phyloP scores from a whole-genome alignment of 2,113 vertebrate species.

The Apodemus speciosus region DNA sequence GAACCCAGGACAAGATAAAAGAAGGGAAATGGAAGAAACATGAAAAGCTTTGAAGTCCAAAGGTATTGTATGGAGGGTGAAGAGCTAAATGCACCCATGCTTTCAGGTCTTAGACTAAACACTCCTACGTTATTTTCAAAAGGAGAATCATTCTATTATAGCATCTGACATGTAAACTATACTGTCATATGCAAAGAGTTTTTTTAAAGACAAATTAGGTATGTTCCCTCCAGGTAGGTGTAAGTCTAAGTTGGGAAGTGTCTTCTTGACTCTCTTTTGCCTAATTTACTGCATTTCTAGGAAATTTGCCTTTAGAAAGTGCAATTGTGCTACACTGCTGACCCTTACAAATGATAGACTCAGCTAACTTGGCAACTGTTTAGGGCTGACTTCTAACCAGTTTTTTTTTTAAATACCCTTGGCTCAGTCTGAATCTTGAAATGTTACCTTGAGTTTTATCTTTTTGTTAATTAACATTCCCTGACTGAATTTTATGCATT shows the following conservation, averaged over 20 bases:
- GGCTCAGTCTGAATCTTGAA: slow-evolving; percentile 10
- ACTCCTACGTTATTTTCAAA: slow-evolving; percentile 33
- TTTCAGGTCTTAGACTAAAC: not conserved
- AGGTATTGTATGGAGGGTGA: not conserved
- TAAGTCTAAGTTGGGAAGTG: slow-evolving; percentile 6
- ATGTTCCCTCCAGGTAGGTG: not conserved
- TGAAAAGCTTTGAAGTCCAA: slow-evolving; percentile 6
- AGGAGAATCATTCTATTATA: not conserved
- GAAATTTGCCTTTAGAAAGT: slow-evolving; percentile 26
- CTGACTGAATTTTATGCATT: not conserved
- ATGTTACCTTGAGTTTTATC: not conserved
- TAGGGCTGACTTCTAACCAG: slow-evolving; percentile 5
- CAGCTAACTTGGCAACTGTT: slow-evolving; percentile 14
- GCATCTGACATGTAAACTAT: not conserved
- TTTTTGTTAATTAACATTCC: slow-evolving; percentile 29
- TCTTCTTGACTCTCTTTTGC: not conserved
- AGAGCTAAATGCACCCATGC: not conserved
- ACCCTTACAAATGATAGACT: slow-evolving; percentile 16
- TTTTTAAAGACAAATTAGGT: not conserved
- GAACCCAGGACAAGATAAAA: not conserved
- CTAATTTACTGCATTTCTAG: slow-evolving; percentile 40
- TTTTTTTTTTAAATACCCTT: not conserved
- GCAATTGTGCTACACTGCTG: not conserved
- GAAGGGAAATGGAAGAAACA: slow-evolving; percentile 40
- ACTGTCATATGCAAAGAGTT: not conserved